These are phyloP conservation scores for Sitophilus oryzae DNA, from an alignment of 1,140 invertebrate genomes.

Conservation along the genomic window DNA sequence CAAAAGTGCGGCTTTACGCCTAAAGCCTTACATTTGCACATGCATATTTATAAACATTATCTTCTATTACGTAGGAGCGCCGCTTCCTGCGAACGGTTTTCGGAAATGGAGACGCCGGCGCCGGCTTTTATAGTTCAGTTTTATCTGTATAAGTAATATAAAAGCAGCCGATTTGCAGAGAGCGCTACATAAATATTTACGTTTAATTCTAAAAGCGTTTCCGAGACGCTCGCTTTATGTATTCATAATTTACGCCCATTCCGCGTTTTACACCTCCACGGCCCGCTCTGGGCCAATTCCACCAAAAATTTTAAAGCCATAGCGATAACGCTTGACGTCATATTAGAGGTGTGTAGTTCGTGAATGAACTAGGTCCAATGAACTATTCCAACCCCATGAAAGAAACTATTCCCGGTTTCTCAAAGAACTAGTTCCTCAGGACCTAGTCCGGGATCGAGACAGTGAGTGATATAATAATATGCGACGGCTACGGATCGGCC, in stretches of 20 bases:
- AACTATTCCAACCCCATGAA: too few species aligned
- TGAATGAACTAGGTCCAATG: too few species aligned
- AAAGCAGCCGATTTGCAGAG: conserved; percentile 45
- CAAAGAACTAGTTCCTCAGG: too few species aligned
- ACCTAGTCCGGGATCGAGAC: too few species aligned
- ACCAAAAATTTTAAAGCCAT: too few species aligned
- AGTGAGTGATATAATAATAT: too few species aligned
- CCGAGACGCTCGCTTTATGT: conserved; percentile 43
- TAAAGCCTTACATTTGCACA: conserved; percentile 43
- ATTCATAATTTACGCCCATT: conserved; percentile 32
- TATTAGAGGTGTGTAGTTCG: too few species aligned
- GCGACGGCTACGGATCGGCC: too few species aligned
- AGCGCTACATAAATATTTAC: conserved; percentile 45
- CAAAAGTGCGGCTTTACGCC: conserved; percentile 25
- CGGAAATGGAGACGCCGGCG: conserved; percentile 33
- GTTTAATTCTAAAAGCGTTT: conserved; percentile 45
- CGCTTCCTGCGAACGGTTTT: conserved; percentile 28
- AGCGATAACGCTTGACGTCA: too few species aligned
- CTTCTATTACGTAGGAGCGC: conserved; percentile 42
- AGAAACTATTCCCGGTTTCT: too few species aligned
- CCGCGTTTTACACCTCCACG: too few species aligned
- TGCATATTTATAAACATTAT: conserved; percentile 47
- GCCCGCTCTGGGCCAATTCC: too few species aligned
- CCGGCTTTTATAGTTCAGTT: conserved; percentile 45
- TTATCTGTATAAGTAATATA: conserved; percentile 46